Base-by-base conservation (phyloP, 2,888 invertebrate species). In the Fragum whitleyi region DNA sequence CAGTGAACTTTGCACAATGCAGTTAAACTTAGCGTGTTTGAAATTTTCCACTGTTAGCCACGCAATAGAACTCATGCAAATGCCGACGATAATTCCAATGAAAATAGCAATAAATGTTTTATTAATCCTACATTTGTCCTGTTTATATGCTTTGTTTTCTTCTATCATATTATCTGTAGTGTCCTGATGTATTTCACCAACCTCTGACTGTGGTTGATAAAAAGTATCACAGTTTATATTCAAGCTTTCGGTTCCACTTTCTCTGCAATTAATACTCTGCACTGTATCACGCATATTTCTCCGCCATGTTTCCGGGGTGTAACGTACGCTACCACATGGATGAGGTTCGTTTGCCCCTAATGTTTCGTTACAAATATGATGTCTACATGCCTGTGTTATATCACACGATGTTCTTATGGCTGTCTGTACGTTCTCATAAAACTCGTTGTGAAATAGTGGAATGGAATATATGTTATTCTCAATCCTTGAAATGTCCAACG, bases 1-100 rank as follows among this genome's bases (percentile, higher is more conserved):
- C 1, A 32, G n/a, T 28, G 36, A 32, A 16, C 14, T 62, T 36
- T 62, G 32, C 19, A 62, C 36, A 32, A 16, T 32, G 28, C 62
- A 62, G 32, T 62, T 36, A 62, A 47, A 6, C 11, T 62, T 36
- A n/a, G 19, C 19, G 11, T 16, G 28, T 19, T 62, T 62, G 1
- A 62, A n/a, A n/a, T 36, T 62, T n/a, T 62, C 62, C n/a, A 62
- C 21, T 36, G 62, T 62, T 9, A 62, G 62, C 62, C 62, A 62
- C 3, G 32, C 62, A 9, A 62, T 36, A 62, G 62, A 62, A 62
- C 62, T 28, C 9, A 21, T 14, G 2, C 9, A 19, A 32, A 62
- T 36, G 16, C 62, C 62, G 16, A 29, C 9, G 1, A 62, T 16
- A 32, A 62, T 21, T n/a, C 62, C 62, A 9, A 32, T 14, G 19